Conservation (phyloP, 2,113 vertebrate genomes). For the Bettongia penicillata region DNA sequence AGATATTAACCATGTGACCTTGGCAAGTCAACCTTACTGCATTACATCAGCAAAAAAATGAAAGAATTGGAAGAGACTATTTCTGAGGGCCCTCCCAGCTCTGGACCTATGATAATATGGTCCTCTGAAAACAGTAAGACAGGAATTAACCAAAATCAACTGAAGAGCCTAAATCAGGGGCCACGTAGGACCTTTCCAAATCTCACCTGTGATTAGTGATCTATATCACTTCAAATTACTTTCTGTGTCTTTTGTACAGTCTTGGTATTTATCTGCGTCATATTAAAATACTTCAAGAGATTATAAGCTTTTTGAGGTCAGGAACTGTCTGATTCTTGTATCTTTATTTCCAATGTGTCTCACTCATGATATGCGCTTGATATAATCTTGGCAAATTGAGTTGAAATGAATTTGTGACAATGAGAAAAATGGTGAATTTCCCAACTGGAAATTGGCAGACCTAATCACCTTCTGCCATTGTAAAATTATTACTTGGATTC, state of each 20-base stretch:
- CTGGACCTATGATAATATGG: not conserved
- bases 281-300: not conserved
- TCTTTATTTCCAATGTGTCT: not conserved
- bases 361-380: not conserved
- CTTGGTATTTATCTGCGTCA: not conserved
- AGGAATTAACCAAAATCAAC: not conserved
- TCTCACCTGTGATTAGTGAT: not conserved
- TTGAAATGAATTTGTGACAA: slow-evolving; percentile 12
- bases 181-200: not conserved
- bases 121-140: not conserved
- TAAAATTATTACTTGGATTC: slow-evolving; percentile 19
- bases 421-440: not conserved
- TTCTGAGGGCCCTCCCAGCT: not conserved
- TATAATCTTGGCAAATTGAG: not conserved
- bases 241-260: not conserved
- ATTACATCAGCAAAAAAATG: not conserved
- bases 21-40: not conserved
- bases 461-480: slow-evolving; percentile 22
- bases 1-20: not conserved
- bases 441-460: slow-evolving; percentile 11
- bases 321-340: not conserved
- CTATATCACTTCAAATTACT: not conserved
- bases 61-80: not conserved
- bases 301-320: not conserved
- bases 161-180: not conserved